Conservation (phyloP, 2,888 invertebrate genomes). For the Acheta domesticus region DNA sequence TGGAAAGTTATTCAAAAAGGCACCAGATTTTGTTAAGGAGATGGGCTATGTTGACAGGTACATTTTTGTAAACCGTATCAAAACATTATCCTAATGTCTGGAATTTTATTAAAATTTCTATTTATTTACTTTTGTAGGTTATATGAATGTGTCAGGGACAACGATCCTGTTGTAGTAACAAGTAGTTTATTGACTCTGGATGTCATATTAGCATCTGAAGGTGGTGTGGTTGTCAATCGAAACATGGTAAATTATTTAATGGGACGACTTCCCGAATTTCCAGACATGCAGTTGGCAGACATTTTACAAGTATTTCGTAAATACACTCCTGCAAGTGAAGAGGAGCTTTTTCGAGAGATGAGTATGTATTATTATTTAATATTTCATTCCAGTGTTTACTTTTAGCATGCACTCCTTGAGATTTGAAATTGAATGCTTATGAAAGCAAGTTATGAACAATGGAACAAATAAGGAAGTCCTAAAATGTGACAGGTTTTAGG, state of each 20-base stretch:
- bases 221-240: conserved; percentile 36
- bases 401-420: background rate
- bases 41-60: conserved; percentile 35
- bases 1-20: conserved; percentile 26
- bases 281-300: conserved; percentile 37
- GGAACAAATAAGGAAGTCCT: no score
- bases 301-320: conserved; percentile 37
- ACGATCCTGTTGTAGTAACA: conserved; percentile 35
- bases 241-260: conserved; percentile 35
- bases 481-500: no score
- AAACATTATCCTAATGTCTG: no score
- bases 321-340: conserved; percentile 36
- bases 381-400: background rate
- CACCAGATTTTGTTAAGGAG: conserved; percentile 30
- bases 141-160: conserved; percentile 35
- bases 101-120: background rate
- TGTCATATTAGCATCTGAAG: conserved; percentile 36
- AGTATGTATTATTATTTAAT: conserved; percentile 27
- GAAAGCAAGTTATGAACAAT: no score
- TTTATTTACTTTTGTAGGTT: conserved; percentile 30
- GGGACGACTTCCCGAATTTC: conserved; percentile 33
- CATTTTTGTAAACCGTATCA: background rate
- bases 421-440: no score
- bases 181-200: conserved; percentile 35
- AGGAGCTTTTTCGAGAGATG: conserved; percentile 37